A percentile compares a stretch with the other conserved stretches of the same genome.
Conservation (phyloP, 2,888 invertebrate genomes). For the Antheraea assamensis region DNA sequence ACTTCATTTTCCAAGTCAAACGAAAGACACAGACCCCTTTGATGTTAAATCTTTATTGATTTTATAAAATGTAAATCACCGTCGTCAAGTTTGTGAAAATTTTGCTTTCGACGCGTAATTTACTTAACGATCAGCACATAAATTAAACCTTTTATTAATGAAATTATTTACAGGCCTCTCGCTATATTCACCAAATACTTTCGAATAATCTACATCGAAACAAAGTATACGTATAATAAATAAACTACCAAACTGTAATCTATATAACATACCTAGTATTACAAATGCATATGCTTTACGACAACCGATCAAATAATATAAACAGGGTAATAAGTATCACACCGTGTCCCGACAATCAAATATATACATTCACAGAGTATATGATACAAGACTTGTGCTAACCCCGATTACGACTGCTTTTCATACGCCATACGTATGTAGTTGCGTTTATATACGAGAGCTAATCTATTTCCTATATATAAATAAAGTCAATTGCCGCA, state of each 20-base stretch:
- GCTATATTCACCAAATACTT: background rate
- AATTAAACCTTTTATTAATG: slow-evolving; percentile 7
- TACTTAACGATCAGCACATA: slow-evolving; percentile 29
- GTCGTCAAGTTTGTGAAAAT: slow-evolving; percentile 40
- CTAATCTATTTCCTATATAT: no score
- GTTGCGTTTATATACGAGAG: no score
- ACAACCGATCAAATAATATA: no score
- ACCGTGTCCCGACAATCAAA: background rate
- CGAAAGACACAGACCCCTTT: slow-evolving; percentile 45
- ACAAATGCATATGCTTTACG: background rate
- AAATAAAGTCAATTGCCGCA: no score
- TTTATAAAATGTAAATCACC: slow-evolving; percentile 44
- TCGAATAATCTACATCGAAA: background rate
- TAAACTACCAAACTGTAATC: background rate
- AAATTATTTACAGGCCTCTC: background rate
- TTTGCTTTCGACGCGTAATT: slow-evolving; percentile 38
- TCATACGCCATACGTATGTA: no score
- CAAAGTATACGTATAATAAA: background rate
- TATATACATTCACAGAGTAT: no score
- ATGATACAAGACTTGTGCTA: no score
- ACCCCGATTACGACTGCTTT: no score
- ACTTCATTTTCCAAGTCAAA: slow-evolving; percentile 45
- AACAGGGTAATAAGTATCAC: background rate
- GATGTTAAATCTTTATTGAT: slow-evolving; percentile 56
- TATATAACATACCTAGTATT: background rate